Base-by-base conservation (phyloP, 2,113 vertebrate species). In the Neolamprologus longior region DNA sequence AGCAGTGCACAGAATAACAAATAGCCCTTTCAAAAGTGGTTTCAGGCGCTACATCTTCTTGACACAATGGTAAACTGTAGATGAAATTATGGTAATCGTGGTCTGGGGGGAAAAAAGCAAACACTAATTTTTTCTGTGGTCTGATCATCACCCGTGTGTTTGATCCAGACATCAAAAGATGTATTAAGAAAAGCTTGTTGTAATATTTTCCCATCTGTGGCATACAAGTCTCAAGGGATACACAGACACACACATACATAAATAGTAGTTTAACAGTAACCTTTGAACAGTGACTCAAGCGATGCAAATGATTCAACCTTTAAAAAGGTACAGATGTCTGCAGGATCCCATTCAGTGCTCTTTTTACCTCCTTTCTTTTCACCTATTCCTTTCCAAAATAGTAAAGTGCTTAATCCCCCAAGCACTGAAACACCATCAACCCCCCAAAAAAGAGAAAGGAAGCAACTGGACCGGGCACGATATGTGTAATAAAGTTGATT, bases 231-330 rank as follows among this genome's bases (percentile, higher is more conserved):
- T 78, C 45, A 28, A 12, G 24, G 1, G 71, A 47, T 28, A 47
- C 21, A 50, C 42, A 28, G 21, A 28, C 71, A 90, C 63, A 47
- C 53, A 57, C 42, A 55, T 19, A 47, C 66, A 78, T 42, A 54
- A 24, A 66, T 45, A 83, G 91, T 78, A 78, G 71, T 50, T 83
- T 82, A 88, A 86, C 66, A 50, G 81, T 89, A 90, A 93, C 90
- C 93, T 94, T 94, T 92, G 73, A 86, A 88, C 55, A 89, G 21
- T 80, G 84, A 85, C 87, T 87, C 42, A 90, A 80, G 61, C 88
- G 89, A 94, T 92, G 92, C 91, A 93, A 91, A 93, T 92, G 40
- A 85, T 61, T 89, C 80, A 91, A 94, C 93, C 93, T 95, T 95
- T 94, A 54, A 86, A 93, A 92, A 89, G 73, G 86, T 85, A 86